Percentiles rank a stretch among this genome's conserved stretches.
These are phyloP conservation scores for Gastracanthus pulcherrimus DNA, from an alignment of 2,888 invertebrate genomes.

Conservation along the genomic window DNA sequence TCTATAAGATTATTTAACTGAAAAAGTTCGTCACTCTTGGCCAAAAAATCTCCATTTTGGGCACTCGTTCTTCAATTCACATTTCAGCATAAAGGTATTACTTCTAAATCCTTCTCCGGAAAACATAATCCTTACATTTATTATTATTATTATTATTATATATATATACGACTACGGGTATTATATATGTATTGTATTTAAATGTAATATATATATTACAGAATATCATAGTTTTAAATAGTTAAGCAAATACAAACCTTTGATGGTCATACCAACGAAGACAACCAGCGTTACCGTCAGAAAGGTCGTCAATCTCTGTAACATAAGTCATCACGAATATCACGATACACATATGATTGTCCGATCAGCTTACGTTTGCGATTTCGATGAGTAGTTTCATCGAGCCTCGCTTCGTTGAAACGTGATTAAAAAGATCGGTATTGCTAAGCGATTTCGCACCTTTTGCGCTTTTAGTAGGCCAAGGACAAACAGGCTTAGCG, in stretches of 20 bases:
- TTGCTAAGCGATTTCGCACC: constrained; percentile 45
- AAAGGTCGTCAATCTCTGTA: constrained; percentile 95
- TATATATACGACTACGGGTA: too few relatives aligned
- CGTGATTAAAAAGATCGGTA: constrained; percentile 41
- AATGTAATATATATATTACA: too few relatives aligned
- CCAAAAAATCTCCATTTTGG: too few relatives aligned
- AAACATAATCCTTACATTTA: too few relatives aligned
- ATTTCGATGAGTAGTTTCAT: neutral
- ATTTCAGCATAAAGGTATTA: too few relatives aligned
- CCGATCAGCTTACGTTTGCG: neutral
- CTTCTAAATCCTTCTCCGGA: too few relatives aligned
- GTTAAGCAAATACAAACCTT: constrained; percentile 84
- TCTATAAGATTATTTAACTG: too few relatives aligned
- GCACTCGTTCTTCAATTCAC: too few relatives aligned
- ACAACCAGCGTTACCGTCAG: constrained; percentile 94
- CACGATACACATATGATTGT: neutral
- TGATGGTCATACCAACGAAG: constrained; percentile 94
- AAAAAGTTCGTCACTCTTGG: too few relatives aligned
- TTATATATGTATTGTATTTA: too few relatives aligned
- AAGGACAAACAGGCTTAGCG: constrained; percentile 28
- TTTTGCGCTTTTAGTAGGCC: constrained; percentile 50
- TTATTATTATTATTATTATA: too few relatives aligned
- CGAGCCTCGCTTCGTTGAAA: neutral
- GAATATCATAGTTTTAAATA: neutral
- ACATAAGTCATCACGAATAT: constrained; percentile 61